Evolutionary conservation across 2,113 vertebrate genomes (phyloP), one percentile per base, ranked within the genome.

Genomic region (Murina feae): DNA sequence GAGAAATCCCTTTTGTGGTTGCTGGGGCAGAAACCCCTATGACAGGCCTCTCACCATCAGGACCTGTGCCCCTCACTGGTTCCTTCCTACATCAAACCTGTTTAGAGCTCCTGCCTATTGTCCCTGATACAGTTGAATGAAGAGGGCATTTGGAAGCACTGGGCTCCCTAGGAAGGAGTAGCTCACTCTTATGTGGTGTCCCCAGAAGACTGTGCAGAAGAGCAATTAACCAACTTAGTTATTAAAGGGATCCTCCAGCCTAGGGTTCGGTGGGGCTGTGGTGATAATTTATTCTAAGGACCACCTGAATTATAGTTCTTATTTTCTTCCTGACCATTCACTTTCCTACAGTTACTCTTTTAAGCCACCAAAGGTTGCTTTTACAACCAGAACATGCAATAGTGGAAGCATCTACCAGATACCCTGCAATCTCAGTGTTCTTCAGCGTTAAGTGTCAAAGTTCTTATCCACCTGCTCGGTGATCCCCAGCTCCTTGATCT

Each of bases 311-410:
- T 79, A 75, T 14, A 20, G 35, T 32, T 12, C 74, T 91, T 71
- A 72, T 80, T 90, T 85, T 42, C 51, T 58, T 89, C 25, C 74
- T 55, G 25, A 72, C 69, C 35, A n/a, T 35, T 5, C 25, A 30
- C 37, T 92, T 86, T 89, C 23, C 28, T 49, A n/a, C 2, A n/a
- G 42, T 66, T 35, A 12, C 58, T 84, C 68, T 93, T 91, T 90
- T 30, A 92, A 76, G 37, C 53, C 53, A 55, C 63, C 51, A 69
- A 65, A 99, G 98, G 97, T 99, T 96, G 98, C 98, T 98, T 99
- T 99, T 94, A 98, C 98, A 93, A 99, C 98, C 78, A 99, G 99
- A 98, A 99, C 95, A 99, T 99, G 99, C 96, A 98, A 98, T 96
- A 99, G 99, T 89, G 98, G 98, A 39, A 99, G 98, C 97, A 99